Evolutionary conservation across 2,797 vertebrate species (phyloP), one percentile per base, ranked within the genome.

Genomic region (Gymnothorax reevesii): DNA sequence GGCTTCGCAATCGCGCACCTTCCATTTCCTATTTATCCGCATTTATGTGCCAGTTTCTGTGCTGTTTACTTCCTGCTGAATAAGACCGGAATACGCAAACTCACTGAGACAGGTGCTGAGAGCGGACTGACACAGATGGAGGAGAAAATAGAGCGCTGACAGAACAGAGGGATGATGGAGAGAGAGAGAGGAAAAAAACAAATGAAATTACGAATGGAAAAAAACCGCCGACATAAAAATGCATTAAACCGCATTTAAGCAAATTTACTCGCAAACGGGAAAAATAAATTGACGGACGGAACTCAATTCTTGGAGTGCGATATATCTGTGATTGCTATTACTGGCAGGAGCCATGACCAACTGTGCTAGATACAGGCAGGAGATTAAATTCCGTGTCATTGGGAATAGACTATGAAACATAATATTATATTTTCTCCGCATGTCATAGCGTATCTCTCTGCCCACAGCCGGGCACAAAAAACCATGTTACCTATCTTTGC

Each of bases 351-450:
- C 91, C 93, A 93, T 94, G 95, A 92, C 94, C 93, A 91, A 84
- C 86, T 89, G 90, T 90, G 90, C 90, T 90, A 90, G 93, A 94
- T 93, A 93, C 94, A 92, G 94, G 91, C 87, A 91, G 89, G 91
- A 93, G 94, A 96, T 95, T 95, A 92, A 95, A 95, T 95, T 95
- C 94, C 94, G 93, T 95, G 94, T 95, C 94, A 93, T 94, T 93
- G 93, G 92, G 95, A 95, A 96, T 94, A 92, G 93, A 95, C 93
- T 95, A 94, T 94, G 94, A 95, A 94, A 94, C 90, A 92, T 92
- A 93, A 94, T 94, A 93, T 94, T 93, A 94, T 94, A 93, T 95
- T 93, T 90, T 91, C 57, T n/a, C 57, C 9, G 54, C n/a, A 25
- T 59, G 57, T 54, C 25, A 27, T 33, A 82, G 22, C 80, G 57